Conservation (phyloP, 2,797 vertebrate genomes). For the Schizopygopsis pylzovi region DNA sequence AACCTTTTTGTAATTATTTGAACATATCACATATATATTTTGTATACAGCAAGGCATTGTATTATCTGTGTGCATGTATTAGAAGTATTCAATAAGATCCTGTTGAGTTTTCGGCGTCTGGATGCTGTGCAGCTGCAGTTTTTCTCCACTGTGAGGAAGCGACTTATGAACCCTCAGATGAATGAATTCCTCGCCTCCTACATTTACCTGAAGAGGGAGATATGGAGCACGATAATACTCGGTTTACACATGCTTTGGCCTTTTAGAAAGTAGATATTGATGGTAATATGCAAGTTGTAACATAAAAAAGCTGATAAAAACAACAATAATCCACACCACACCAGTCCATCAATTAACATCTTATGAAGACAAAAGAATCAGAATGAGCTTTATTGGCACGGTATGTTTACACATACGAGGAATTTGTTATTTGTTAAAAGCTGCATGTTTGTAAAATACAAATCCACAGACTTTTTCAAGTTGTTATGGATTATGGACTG, state of each 20-base stretch:
- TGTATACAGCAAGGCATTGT: neutral
- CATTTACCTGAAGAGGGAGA: constrained; percentile 73
- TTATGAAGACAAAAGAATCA: neutral
- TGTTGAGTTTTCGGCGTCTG: constrained; percentile 73
- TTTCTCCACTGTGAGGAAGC: constrained; percentile 66
- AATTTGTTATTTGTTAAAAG: too few relatives aligned
- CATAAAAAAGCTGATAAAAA: neutral
- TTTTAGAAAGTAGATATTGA: neutral
- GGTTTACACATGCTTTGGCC: neutral
- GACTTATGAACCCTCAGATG: constrained; percentile 76
- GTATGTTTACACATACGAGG: too few relatives aligned
- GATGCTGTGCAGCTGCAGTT: constrained; percentile 63
- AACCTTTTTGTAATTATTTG: neutral
- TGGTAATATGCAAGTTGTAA: neutral
- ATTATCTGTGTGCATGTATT: neutral
- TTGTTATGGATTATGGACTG: neutral
- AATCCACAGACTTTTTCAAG: neutral
- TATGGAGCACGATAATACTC: neutral
- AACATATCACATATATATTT: neutral
- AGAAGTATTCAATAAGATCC: constrained; percentile 71
- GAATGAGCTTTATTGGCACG: too few relatives aligned
- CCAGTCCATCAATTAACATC: neutral
- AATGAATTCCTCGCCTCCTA: constrained; percentile 69
- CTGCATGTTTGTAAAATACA: too few relatives aligned
- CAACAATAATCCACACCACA: neutral